Evolutionary conservation across 2,888 invertebrate genomes (phyloP), one percentile per base, ranked within the genome.

Genomic region (Dynastes hyllus): DNA sequence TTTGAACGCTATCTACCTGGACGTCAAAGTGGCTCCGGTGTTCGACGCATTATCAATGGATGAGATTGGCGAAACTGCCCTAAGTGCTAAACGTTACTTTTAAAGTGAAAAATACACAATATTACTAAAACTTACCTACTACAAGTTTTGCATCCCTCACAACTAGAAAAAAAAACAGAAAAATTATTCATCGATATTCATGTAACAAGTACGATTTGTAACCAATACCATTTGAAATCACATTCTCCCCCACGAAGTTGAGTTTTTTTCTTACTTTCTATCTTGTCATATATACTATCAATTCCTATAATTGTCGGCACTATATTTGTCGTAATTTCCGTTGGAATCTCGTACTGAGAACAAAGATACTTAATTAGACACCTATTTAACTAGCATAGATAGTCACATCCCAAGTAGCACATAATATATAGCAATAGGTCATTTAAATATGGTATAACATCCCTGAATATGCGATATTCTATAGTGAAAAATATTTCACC

Each of bases 1-100:
- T 1, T 55, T 2, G 55, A 2, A 55, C 6, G 8, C 16, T 61
- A 61, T 11, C 29, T 27, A 61, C 61, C 61, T 61, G 22, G n/a
- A 16, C 8, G n/a, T 22, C 11, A 29, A 61, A 6, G 27, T 22
- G 2, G 16, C 22, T 61, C 16, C 29, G 11, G 6, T 61, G 3
- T 8, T 22, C 9, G 61, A 9, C 11, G 27, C 27, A 29, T 22
- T 61, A 22, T 61, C 61, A 61, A 22, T 29, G 29, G 61, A 16
- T 2, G 13, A 22, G 4, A 55, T 29, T 22, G 61, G 61, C 22
- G 61, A 61, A 11, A 6, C 22, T 8, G 61, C 29, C 45, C 69
- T 69, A 69, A 45, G 50, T 37, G 22, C 51, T 69, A 22, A n/a
- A 69, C 22, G 27, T 69, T 51, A 45, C 13, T 50, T 69, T 50